Conservation (phyloP, 2,888 invertebrate species). For the Ochropleura leucogaster region DNA sequence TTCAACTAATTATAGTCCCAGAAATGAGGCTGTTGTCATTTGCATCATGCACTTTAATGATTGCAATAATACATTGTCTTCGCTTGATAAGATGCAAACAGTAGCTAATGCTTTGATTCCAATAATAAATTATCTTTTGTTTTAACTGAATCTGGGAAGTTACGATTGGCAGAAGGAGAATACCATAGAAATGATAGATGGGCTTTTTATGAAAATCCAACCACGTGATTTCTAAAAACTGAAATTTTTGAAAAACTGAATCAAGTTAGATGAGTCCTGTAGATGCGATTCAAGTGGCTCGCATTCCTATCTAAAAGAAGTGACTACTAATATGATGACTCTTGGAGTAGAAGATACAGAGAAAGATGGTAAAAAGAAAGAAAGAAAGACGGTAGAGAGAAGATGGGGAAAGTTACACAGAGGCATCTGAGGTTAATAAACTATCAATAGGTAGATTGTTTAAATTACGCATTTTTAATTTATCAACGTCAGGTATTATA, state of each 20-base stretch:
- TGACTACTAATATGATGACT: neutral
- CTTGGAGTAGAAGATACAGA: too few relatives aligned
- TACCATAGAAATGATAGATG: neutral
- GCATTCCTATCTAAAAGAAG: neutral
- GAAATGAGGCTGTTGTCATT: neutral
- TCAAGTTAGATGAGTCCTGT: neutral
- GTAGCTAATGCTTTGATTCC: conserved; percentile 16
- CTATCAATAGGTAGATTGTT: neutral
- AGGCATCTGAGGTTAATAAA: neutral
- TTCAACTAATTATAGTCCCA: conserved; percentile 10
- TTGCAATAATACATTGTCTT: conserved; percentile 2
- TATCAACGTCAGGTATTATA: neutral
- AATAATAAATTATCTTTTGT: conserved; percentile 36
- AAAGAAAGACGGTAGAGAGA: neutral
- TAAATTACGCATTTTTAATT: neutral
- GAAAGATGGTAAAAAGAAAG: too few relatives aligned
- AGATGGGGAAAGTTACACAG: neutral
- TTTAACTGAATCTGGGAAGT: conserved; percentile 22
- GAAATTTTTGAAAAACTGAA: neutral
- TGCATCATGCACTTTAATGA: conserved; percentile 16
- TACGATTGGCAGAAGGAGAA: neutral
- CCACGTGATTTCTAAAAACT: neutral
- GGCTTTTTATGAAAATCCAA: neutral
- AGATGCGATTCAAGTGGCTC: neutral
- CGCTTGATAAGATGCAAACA: conserved; percentile 29